These are phyloP conservation scores for Portevinia maculata DNA, from an alignment of 2,888 invertebrate species.

Conservation along the genomic window DNA sequence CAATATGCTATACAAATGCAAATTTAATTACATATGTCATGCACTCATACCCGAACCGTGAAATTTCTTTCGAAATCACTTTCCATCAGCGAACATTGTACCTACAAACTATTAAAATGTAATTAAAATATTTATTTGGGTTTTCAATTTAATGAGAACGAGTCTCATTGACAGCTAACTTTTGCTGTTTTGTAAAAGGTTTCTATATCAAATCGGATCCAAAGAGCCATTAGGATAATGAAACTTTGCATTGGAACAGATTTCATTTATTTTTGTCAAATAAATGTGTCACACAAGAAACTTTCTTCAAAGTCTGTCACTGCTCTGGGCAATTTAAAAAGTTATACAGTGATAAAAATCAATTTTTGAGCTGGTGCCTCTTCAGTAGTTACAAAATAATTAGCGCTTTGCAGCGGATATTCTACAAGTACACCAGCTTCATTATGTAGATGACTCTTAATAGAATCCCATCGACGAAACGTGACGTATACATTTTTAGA, in stretches of 20 bases:
- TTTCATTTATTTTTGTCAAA: slow-evolving; percentile 34
- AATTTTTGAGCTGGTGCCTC: not conserved
- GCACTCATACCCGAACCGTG: too few species aligned
- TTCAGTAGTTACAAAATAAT: not conserved
- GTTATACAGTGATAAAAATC: slow-evolving; percentile 1
- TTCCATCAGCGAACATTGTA: not conserved
- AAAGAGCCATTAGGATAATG: slow-evolving; percentile 24
- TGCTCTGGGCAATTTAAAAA: slow-evolving; percentile 15
- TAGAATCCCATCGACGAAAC: slow-evolving; percentile 1
- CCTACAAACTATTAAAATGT: not conserved
- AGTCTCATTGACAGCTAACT: too few species aligned
- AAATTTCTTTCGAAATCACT: too few species aligned
- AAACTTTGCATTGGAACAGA: slow-evolving; percentile 18
- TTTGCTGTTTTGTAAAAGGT: not conserved
- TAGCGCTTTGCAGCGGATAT: slow-evolving; percentile 8
- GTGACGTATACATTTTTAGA: slow-evolving; percentile 2
- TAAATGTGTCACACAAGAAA: slow-evolving; percentile 20
- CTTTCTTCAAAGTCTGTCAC: slow-evolving; percentile 3
- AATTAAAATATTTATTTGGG: slow-evolving; percentile 2
- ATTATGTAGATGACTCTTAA: slow-evolving; percentile 14
- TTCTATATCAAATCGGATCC: not conserved
- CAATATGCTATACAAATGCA: too few species aligned
- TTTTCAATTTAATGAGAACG: not conserved
- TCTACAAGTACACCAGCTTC: not conserved
- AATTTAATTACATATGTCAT: too few species aligned